These are phyloP conservation scores for Catocala sponsa DNA, from an alignment of 2,888 invertebrate genomes.

Conservation along the genomic window DNA sequence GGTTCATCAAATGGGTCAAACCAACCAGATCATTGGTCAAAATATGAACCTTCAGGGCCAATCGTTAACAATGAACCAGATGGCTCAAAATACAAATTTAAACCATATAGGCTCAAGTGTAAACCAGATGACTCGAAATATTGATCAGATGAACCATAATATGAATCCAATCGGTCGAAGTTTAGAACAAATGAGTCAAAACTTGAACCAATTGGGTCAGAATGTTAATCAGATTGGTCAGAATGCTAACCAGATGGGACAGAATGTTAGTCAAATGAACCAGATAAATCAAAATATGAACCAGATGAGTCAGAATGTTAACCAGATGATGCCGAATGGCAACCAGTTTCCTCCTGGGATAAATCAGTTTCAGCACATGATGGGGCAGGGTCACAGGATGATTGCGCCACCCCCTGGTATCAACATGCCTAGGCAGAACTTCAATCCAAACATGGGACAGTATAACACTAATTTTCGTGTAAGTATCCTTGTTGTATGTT, in stretches of 20 bases:
- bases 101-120: slow-evolving; percentile 63
- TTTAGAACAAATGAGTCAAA: slow-evolving; percentile 59
- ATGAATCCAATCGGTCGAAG: slow-evolving; percentile 61
- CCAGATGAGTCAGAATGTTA: slow-evolving; percentile 30
- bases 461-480: slow-evolving; percentile 81
- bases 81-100: slow-evolving; percentile 47
- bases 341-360: slow-evolving; percentile 70
- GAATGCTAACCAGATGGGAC: slow-evolving; percentile 62
- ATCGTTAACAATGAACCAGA: slow-evolving; percentile 53
- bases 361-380: slow-evolving; percentile 75
- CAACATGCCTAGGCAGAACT: slow-evolving; percentile 76
- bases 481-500: slow-evolving; percentile 55
- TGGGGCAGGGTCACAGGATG: slow-evolving; percentile 74
- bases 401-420: slow-evolving; percentile 79
- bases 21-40: slow-evolving; percentile 55
- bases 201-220: slow-evolving; percentile 29
- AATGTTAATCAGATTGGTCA: slow-evolving; percentile 21
- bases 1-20: slow-evolving; percentile 56
- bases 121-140: slow-evolving; percentile 52
- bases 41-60: slow-evolving; percentile 36
- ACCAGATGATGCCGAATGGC: slow-evolving; percentile 72
- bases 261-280: slow-evolving; percentile 46
- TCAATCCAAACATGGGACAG: slow-evolving; percentile 72
- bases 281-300: slow-evolving; percentile 56
- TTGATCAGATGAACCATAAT: slow-evolving; percentile 57